These are phyloP conservation scores for Styela plicata DNA, from an alignment of 23 tunicate species.

Conservation along the genomic window DNA sequence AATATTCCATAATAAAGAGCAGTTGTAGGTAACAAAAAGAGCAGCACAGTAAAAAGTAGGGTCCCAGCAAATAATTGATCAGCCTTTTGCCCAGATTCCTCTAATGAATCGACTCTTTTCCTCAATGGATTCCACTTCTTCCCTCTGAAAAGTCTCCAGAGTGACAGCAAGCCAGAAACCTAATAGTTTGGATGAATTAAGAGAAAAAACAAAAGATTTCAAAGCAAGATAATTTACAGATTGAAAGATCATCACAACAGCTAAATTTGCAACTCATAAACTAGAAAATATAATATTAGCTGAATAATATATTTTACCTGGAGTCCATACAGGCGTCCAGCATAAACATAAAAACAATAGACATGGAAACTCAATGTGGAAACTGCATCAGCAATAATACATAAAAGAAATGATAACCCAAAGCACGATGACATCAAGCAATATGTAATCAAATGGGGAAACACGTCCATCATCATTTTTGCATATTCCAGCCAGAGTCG, in stretches of 20 bases:
- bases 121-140: constrained; percentile 83
- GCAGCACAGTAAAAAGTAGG: constrained; percentile 56
- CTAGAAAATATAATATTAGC: no score
- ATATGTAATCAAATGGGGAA: constrained; percentile 14
- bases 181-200: background rate
- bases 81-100: constrained; percentile 36
- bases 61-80: constrained; percentile 80
- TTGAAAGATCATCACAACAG: no score
- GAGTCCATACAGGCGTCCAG: constrained; percentile 69
- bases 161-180: constrained; percentile 70
- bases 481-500: constrained; percentile 81
- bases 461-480: constrained; percentile 30
- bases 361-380: constrained; percentile 66
- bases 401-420: constrained; percentile 62
- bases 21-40: constrained; percentile 83
- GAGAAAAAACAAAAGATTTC: background rate
- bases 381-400: constrained; percentile 50
- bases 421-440: constrained; percentile 43
- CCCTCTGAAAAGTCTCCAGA: constrained; percentile 82
- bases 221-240: no score
- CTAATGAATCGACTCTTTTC: constrained; percentile 66
- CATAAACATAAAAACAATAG: constrained; percentile 89
- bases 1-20: constrained; percentile 81
- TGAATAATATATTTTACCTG: constrained; percentile 59
- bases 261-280: no score